Evolutionary conservation across 1,140 invertebrate genomes (phyloP).

Genomic region (Atta colombica): DNA sequence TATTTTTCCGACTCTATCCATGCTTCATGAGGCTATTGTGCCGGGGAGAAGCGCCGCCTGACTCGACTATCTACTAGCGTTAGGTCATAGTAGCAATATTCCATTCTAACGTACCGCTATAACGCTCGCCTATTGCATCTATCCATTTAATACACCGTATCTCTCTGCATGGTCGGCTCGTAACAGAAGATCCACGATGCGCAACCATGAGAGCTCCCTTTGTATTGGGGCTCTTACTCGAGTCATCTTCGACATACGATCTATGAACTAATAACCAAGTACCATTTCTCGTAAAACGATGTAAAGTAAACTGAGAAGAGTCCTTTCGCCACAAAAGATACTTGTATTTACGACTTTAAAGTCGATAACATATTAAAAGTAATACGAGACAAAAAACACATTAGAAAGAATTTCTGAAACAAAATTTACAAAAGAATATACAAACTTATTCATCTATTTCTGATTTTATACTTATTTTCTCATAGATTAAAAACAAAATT

Average conservation of each 20-base stretch:
- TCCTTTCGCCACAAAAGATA: not conserved
- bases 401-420: not conserved
- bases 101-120: conserved; percentile 69
- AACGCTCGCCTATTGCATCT: conserved; percentile 74
- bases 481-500: not conserved
- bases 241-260: conserved; percentile 52
- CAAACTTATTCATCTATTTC: not conserved
- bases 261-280: conserved; percentile 48
- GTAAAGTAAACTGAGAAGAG: conserved; percentile 23
- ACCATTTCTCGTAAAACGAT: conserved; percentile 7
- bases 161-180: conserved; percentile 71
- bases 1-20: conserved; percentile 54
- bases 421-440: not conserved
- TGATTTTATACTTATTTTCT: not conserved
- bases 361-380: not conserved
- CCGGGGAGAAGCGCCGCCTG: conserved; percentile 69
- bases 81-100: conserved; percentile 75
- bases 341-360: not conserved
- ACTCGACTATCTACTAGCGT: conserved; percentile 72
- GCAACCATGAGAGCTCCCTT: conserved; percentile 28
- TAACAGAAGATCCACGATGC: conserved; percentile 35
- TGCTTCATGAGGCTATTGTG: conserved; percentile 57
- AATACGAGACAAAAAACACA: too few species aligned
- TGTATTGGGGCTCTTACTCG: conserved; percentile 39
- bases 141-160: conserved; percentile 79